A percentile compares a stretch with the other conserved stretches of the same genome.
Evolutionary conservation across 2,113 vertebrate genomes (phyloP).

Genomic region (Atherinomorus stipes): DNA sequence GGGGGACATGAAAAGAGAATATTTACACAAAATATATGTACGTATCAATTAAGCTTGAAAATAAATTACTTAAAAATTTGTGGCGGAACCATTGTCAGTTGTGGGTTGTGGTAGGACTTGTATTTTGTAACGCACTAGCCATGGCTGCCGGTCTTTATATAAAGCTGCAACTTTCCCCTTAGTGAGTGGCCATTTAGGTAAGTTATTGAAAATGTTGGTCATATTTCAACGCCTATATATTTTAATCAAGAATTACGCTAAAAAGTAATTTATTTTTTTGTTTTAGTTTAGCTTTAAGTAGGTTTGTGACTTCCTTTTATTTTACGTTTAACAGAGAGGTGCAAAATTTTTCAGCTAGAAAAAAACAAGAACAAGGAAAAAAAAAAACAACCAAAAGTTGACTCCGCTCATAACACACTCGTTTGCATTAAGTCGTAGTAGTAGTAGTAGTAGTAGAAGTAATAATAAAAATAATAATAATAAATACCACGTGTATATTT

Average conservation of each 20-base stretch:
- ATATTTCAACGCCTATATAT: not conserved
- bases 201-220: not conserved
- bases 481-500: not conserved
- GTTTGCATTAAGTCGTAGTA: fast-evolving
- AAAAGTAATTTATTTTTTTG: not conserved
- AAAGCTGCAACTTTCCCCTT: not conserved
- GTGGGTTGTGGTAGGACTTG: conserved; percentile 36
- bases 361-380: no score
- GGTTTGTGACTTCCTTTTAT: not conserved
- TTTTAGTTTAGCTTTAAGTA: not conserved
- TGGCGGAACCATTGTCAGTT: conserved; percentile 31
- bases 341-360: no score
- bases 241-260: not conserved
- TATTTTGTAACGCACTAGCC: conserved; percentile 50
- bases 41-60: no score
- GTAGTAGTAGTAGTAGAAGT: no score
- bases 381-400: not conserved
- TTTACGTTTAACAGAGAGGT: not conserved
- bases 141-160: not conserved
- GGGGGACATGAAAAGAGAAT: no score
- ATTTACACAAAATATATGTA: no score
- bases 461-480: no score
- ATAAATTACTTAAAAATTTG: no score
- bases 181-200: not conserved
- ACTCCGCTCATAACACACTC: not conserved